phyloP scores from a whole-genome alignment of 2,888 invertebrate genomes.

The Caenorhabditis auriculariae region DNA sequence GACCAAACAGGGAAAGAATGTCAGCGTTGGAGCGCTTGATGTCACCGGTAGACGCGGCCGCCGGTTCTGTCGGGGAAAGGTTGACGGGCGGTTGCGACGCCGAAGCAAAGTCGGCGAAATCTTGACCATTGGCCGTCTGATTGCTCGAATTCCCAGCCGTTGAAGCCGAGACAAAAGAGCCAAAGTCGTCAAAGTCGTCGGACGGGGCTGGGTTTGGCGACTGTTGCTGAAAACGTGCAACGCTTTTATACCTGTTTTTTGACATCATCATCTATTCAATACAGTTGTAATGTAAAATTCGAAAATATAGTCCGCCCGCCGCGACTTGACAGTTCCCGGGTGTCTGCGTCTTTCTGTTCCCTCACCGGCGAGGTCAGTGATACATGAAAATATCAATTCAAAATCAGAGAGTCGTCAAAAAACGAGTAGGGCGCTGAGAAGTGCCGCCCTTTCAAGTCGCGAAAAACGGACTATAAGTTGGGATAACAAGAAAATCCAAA shows the following conservation, averaged over 20 bases:
- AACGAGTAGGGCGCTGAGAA: too few species aligned
- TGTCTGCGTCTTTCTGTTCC: too few species aligned
- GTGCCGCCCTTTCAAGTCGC: too few species aligned
- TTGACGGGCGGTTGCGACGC: slow-evolving; percentile 1
- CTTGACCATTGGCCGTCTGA: neutral
- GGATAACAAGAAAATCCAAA: neutral
- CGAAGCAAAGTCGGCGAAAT: slow-evolving; percentile 16
- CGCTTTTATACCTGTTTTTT: neutral
- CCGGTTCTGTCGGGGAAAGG: neutral
- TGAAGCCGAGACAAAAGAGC: slow-evolving; percentile 52
- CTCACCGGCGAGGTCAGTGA: too few species aligned
- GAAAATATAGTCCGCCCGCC: too few species aligned
- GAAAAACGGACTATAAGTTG: too few species aligned
- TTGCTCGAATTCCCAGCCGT: neutral
- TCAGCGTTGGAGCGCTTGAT: slow-evolving; percentile 41
- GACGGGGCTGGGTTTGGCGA: slow-evolving; percentile 4
- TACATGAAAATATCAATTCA: too few species aligned
- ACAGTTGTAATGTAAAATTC: neutral
- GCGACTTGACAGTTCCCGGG: too few species aligned
- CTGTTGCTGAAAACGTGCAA: too few species aligned
- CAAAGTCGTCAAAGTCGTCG: slow-evolving; percentile 55
- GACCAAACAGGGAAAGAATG: slow-evolving; percentile 45
- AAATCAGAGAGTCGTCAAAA: too few species aligned
- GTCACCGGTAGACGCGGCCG: too few species aligned
- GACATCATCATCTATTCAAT: neutral